Evolutionary conservation across 53 echinoderm and acorn worm genomes (phyloP), one percentile per base, ranked within the genome.

Genomic region (Glandiceps talaboti): DNA sequence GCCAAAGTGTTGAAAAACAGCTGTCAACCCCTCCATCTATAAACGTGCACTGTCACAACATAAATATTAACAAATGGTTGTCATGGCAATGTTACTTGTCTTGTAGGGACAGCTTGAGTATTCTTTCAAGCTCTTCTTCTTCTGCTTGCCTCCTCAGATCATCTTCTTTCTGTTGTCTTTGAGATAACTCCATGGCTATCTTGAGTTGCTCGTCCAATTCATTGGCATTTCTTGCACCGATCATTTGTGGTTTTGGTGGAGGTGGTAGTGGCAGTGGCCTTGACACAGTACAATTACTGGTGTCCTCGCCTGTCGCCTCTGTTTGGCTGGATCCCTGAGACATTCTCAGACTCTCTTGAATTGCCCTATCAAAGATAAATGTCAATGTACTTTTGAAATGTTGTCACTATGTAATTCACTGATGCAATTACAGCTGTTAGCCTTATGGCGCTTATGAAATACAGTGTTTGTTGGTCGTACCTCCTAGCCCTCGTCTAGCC

Each of bases 71-170:
- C n/a, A n/a, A n/a, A n/a, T n/a, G n/a, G n/a, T n/a, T n/a, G n/a
- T n/a, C n/a, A n/a, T n/a, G n/a, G n/a, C n/a, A n/a, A 45, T 31
- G 33, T 92, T 90, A 95, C 83, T 95, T 95, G 31, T 95, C 95
- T 0, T 86, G 84, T 74, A 95, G 78, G 26, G 95, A 95, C 28
- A 95, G 90, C 86, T 92, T 84, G 32, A 96, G 75, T 76, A 96
- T 96, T 84, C 82, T 87, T 73, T 92, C 85, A 0, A 96, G 86
- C 82, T 96, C 92, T 73, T 96, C 96, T 26, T 96, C 96, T 32
- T 96, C 96, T 33, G 90, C 81, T 78, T 89, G 81, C 27, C 91
- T 82, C 30, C 82, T 83, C 64, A 28, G 79, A 73, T 96, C 96
- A 64, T 88, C 92, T 80, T 92, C 92, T 77, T 85, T 78, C 78